Percentiles rank a stretch among this genome's conserved stretches.
Conservation (phyloP, 2,888 invertebrate species). For the Agrotis segetum region DNA sequence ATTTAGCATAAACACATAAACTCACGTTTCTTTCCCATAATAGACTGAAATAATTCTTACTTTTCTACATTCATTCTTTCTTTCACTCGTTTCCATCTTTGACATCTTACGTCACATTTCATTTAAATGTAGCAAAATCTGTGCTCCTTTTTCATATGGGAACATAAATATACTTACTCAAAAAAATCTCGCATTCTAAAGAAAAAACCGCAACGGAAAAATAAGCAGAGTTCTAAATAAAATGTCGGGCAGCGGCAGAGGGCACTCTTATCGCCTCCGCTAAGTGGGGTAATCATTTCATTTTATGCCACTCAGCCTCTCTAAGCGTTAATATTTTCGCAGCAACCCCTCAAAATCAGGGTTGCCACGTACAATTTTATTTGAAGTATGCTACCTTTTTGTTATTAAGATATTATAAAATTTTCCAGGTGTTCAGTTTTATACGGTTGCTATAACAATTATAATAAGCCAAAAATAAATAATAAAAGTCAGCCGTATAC, state of each 20-base stretch:
- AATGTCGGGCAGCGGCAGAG: slow-evolving; percentile 56
- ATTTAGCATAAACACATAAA: background rate
- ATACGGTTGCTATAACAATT: too few relatives aligned
- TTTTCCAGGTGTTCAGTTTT: too few relatives aligned
- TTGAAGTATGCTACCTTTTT: background rate
- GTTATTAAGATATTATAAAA: too few relatives aligned
- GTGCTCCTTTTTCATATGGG: background rate
- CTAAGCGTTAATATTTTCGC: slow-evolving; percentile 72
- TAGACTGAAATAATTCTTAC: too few relatives aligned
- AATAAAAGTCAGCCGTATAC: too few relatives aligned
- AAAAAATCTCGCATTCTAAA: slow-evolving; percentile 12
- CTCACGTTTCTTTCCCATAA: too few relatives aligned
- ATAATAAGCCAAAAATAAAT: too few relatives aligned
- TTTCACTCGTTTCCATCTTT: too few relatives aligned
- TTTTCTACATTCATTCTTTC: too few relatives aligned
- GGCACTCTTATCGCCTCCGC: slow-evolving; percentile 69
- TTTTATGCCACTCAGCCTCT: slow-evolving; percentile 69
- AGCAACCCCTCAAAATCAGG: slow-evolving; percentile 63
- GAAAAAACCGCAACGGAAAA: slow-evolving; percentile 34
- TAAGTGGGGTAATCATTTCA: slow-evolving; percentile 76
- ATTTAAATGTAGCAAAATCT: background rate
- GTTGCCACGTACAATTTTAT: slow-evolving; percentile 40
- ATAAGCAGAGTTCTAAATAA: slow-evolving; percentile 58
- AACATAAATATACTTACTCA: background rate
- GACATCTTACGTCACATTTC: background rate